Percentiles rank a stretch among this genome's conserved stretches.
These are phyloP conservation scores for Palaemon carinicauda DNA, from an alignment of 1,140 invertebrate genomes.

Conservation along the genomic window DNA sequence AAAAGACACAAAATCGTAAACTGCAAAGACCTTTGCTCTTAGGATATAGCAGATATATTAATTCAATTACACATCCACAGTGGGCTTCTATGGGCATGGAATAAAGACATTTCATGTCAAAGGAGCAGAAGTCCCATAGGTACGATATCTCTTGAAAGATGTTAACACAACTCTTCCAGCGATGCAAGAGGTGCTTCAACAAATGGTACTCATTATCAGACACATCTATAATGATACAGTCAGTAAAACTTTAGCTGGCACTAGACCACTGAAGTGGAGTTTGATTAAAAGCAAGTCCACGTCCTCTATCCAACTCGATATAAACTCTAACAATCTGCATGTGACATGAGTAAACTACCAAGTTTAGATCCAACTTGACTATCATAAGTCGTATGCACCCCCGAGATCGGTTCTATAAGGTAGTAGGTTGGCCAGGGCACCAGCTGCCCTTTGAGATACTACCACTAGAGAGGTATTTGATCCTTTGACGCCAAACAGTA, in stretches of 20 bases:
- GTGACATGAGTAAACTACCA: no score
- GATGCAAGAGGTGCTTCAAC: no score
- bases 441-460: no score
- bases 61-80: background rate
- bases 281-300: background rate
- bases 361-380: no score
- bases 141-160: no score
- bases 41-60: constrained; percentile 12
- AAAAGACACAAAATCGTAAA: background rate
- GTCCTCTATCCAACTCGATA: background rate
- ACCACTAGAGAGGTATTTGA: no score
- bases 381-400: no score
- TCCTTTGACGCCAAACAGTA: no score
- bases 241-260: background rate
- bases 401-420: no score
- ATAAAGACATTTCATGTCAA: background rate
- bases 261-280: background rate
- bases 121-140: background rate
- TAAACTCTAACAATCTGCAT: constrained; percentile 17
- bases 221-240: constrained; percentile 4
- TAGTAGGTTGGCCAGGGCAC: no score
- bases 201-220: background rate
- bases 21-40: constrained; percentile 13
- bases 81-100: background rate
- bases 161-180: no score